Percentiles rank a stretch among this genome's conserved stretches.
These are phyloP conservation scores for Napeogenes sylphis DNA, from an alignment of 2,888 invertebrate species.

Conservation along the genomic window DNA sequence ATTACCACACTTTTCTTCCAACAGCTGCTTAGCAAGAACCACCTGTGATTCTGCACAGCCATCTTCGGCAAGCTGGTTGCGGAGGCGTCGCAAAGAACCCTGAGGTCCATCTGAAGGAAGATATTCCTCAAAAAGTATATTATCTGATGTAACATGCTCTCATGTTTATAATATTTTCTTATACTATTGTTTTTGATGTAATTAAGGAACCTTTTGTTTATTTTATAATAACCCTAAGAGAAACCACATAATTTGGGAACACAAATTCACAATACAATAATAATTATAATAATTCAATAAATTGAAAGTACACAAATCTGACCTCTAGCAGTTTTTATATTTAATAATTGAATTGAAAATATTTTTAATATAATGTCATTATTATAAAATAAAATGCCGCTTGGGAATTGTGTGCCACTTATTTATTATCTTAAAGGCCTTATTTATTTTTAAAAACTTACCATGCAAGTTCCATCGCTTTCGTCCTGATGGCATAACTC, in stretches of 20 bases:
- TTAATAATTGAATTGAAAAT: too few species aligned
- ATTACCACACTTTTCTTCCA: constrained; percentile 87
- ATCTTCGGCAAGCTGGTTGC: constrained; percentile 89
- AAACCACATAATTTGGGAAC: not conserved
- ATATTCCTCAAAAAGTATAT: constrained; percentile 33
- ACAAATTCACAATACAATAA: constrained; percentile 13
- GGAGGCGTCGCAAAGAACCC: constrained; percentile 80
- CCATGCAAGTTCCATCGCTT: constrained; percentile 88
- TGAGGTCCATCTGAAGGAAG: constrained; percentile 80
- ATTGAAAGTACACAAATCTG: too few species aligned
- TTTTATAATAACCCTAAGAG: too few species aligned
- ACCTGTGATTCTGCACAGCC: constrained; percentile 94
- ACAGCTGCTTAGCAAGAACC: constrained; percentile 88
- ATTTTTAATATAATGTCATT: too few species aligned
- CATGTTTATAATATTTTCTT: not conserved
- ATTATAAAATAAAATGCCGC: not conserved
- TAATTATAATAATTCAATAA: too few species aligned
- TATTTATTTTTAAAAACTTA: constrained; percentile 52
- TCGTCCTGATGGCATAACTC: constrained; percentile 79
- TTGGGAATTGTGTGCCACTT: not conserved
- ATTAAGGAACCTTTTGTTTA: not conserved
- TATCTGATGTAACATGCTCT: constrained; percentile 29
- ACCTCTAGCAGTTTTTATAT: too few species aligned
- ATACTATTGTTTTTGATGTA: not conserved
- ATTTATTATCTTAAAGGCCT: constrained; percentile 4